Evolutionary conservation across 2,797 vertebrate species (phyloP), one percentile per base, ranked within the genome.

Genomic region (Meriones psammophilus): DNA sequence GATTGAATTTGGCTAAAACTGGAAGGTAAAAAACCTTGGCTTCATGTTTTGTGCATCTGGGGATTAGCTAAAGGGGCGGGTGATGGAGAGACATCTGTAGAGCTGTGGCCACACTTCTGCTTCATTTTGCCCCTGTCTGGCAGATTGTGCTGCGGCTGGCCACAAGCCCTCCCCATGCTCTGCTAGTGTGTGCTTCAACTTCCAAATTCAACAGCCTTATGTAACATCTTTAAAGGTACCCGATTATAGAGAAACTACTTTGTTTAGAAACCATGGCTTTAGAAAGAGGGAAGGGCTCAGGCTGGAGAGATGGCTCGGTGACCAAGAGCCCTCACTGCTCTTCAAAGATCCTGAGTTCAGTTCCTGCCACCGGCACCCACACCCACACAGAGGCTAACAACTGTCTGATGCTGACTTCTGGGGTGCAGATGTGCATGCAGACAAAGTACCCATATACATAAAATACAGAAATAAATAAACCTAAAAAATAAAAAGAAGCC

Each of bases 81-180:
- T n/a, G 46, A 2, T 28, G 5, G 22, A 42, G 46, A 5, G 8
- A 14, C 18, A 17, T 83, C 13, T 18, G 33, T 12, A 24, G 2
- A 33, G 0, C 33, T 13, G 39, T 73, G 68, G 6, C 33, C 39
- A 60, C 33, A 0, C 39, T 1, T 3, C 7, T 0, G 0, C 13
- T 7, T 8, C 62, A 58, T 62, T 58, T 68, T 17, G 54, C 62
- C 36, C 30, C 28, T 42, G 42, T 80, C 58, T 88, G 84, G 89
- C 78, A 1, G 36, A 18, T 7, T 46, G 8, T 0, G 1, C 5
- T 18, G 56, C 58, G 14, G 87, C n/a, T 5, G 84, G 17, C 10
- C 13, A 0, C 0, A 7, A 30, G 2, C 20, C 18, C 12, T 64
- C 39, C 14, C 8, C 8, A 8, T 42, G 60, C 54, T n/a, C 24